These are phyloP conservation scores for Spodoptera frugiperda DNA, from an alignment of 1,140 invertebrate species.

Conservation along the genomic window DNA sequence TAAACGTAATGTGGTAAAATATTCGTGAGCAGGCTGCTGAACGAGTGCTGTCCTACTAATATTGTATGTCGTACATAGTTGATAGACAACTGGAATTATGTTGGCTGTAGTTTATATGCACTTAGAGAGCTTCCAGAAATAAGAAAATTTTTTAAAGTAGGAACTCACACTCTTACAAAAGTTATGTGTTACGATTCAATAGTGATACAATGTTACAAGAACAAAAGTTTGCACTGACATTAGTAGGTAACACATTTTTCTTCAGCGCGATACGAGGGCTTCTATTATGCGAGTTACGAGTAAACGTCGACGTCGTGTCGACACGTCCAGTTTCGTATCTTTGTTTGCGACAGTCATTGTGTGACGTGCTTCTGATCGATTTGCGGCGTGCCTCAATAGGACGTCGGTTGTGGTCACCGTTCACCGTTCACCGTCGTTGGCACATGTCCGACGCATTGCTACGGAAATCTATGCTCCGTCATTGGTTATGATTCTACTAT, in stretches of 20 bases:
- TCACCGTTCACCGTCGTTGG: conserved; percentile 10
- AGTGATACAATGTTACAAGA: too few species aligned
- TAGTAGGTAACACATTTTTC: too few species aligned
- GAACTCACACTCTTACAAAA: too few species aligned
- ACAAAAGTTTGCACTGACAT: too few species aligned
- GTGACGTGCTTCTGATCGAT: conserved; percentile 51
- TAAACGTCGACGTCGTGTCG: conserved; percentile 9
- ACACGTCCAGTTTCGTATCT: conserved; percentile 24
- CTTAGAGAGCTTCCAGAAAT: too few species aligned
- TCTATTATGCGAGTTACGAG: conserved; percentile 21
- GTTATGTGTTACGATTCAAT: too few species aligned
- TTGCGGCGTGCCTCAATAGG: conserved; percentile 53
- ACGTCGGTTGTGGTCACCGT: conserved; percentile 48
- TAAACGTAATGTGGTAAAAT: neutral
- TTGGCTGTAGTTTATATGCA: too few species aligned
- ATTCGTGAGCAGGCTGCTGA: neutral
- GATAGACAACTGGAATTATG: too few species aligned
- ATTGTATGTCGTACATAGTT: too few species aligned
- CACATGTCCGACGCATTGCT: conserved; percentile 22
- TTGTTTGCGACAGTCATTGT: conserved; percentile 38
- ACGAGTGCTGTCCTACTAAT: neutral
- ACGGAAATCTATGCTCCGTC: conserved; percentile 25
- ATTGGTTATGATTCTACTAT: conserved; percentile 19
- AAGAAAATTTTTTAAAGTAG: too few species aligned
- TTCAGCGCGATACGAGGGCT: neutral